These are phyloP conservation scores for Poecilia velifera DNA, from an alignment of 2,797 vertebrate genomes.

Conservation along the genomic window DNA sequence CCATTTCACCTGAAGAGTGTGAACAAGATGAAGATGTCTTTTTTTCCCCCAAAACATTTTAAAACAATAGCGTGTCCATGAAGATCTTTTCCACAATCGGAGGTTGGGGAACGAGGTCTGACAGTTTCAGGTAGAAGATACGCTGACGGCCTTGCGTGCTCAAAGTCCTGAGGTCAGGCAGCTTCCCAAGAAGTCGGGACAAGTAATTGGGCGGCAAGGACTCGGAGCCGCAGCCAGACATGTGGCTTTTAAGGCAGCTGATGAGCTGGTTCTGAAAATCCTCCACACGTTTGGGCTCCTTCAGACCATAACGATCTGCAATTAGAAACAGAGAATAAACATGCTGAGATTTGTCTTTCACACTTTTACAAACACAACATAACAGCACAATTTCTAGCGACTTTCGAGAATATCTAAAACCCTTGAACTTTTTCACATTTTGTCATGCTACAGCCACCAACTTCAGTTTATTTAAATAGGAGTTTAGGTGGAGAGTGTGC, in stretches of 20 bases:
- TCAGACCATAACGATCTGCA: slow-evolving; percentile 90
- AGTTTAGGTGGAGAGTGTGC: background rate
- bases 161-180: slow-evolving; percentile 92
- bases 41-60: slow-evolving; percentile 45
- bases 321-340: background rate
- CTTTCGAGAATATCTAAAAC: background rate
- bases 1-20: slow-evolving; percentile 11
- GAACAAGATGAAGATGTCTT: background rate
- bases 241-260: slow-evolving; percentile 91
- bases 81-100: slow-evolving; percentile 96
- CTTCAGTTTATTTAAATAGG: background rate
- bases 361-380: background rate
- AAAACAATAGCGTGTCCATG: slow-evolving; percentile 94
- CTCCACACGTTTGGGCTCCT: slow-evolving; percentile 90
- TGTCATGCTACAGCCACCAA: background rate
- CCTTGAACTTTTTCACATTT: background rate
- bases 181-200: slow-evolving; percentile 91
- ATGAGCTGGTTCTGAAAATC: slow-evolving; percentile 92
- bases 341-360: background rate
- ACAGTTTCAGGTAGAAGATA: slow-evolving; percentile 96
- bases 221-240: slow-evolving; percentile 78
- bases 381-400: background rate
- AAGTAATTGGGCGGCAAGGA: slow-evolving; percentile 84
- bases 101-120: slow-evolving; percentile 90
- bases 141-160: slow-evolving; percentile 94